Evolutionary conservation across 1,140 invertebrate species (phyloP), one percentile per base, ranked within the genome.

Genomic region (Bombus impatiens): DNA sequence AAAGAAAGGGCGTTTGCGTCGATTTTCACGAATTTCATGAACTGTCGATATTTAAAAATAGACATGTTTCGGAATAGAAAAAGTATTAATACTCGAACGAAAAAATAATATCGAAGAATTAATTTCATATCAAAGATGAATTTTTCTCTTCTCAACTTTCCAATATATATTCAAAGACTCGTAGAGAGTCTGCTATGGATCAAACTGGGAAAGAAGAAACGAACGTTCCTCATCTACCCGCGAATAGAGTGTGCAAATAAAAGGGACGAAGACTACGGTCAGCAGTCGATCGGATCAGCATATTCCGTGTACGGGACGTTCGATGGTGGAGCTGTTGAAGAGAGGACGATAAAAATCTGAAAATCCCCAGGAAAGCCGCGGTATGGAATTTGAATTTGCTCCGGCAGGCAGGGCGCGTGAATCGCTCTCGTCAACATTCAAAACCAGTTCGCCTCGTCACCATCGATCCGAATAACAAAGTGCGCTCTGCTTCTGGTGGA

Each of bases 311-410:
- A 90, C 82, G 68, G 82, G 86, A 90, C 88, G 88, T 83, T 74
- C 32, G 67, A 40, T 62, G 10, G 59, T 5, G 10, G 10, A 47
- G 13, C 22, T 32, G 68, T 67, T 53, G 59, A 35, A n/a, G 13
- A 32, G 28, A 65, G 83, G 81, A 35, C 86, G 88, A 88, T 91
- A 92, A 92, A 91, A 91, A 86, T 90, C 84, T 71, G 84, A 68
- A 89, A 88, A 92, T 88, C 88, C 86, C n/a, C 74, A 44, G 76
- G 71, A 91, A 92, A 91, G 85, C 76, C 82, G 74, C 74, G 72
- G 79, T 65, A 81, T 79, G 82, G 86, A 91, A 93, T 93, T 94
- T 93, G 92, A 94, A 94, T 94, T 93, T 88, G 87, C 86, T 86
- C 44, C 25, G 71, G 47, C 42, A 15, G n/a, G 40, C 70, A 67